Base-by-base conservation (phyloP, 1,140 invertebrate species). In the Calephelis virginiensis region DNA sequence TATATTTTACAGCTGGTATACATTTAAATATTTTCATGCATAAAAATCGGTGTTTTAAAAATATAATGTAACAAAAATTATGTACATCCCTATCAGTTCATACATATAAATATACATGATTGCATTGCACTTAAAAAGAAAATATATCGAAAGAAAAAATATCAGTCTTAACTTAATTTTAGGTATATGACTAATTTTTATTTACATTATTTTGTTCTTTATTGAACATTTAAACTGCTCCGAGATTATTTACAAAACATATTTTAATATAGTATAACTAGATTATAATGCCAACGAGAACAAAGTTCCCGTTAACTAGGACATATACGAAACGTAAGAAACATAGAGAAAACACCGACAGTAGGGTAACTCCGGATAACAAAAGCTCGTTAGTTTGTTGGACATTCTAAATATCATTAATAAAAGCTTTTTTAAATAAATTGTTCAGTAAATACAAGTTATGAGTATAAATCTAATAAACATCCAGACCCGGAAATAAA, bases 91-190 rank as follows among this genome's bases (percentile, higher is more conserved):
- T 37, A 10, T 11, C 11, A 12, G 11, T 56, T 9, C 17, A 10
- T 56, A 28, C 11, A 28, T 28, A 10, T 37, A 53, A 17, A 53
- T 3, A 53, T 10, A 9, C 11, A 59, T 62, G 64, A 65, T 61
- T 68, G 63, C 38, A 67, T 67, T 67, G 63, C 59, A 71, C 63
- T 68, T 68, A 68, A 38, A 49, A 67, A 72, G 49, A 63, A 71
- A 73, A 77, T 81, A 77, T 79, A 81, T 82, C 64, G 72, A 83
- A 84, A 85, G 80, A 77, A 85, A 88, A 43, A 56, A 56, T 56
- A 87, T 90, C 87, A 90, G 87, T 90, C 87, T 89, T 85, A 88
- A 84, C 80, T 85, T 87, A 89, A 64, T 73, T 80, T 82, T 80
- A 85, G 56, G 75, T 72, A 75, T 84, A 86, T 67, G 69, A 80